Evolutionary conservation across 2,113 vertebrate species (phyloP).

Genomic region (Gopherus flavomarginatus): DNA sequence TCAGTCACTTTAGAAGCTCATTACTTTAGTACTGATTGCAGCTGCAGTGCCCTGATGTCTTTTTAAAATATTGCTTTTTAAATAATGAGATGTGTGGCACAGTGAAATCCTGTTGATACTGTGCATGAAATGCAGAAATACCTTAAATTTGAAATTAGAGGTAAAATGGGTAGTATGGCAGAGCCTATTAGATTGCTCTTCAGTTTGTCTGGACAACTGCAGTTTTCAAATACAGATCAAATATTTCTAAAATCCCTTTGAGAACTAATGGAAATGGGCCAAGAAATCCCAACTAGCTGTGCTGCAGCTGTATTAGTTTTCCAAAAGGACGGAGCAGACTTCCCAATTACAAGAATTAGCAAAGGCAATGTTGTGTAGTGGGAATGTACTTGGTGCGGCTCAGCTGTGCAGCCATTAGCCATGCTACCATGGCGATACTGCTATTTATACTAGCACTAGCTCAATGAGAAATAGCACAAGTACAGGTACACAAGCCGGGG

Average conservation of each 20-base stretch:
- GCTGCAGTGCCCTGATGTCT: background rate
- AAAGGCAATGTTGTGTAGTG: background rate
- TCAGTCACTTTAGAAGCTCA: constrained; percentile 1
- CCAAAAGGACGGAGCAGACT: background rate
- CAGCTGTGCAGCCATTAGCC: no score
- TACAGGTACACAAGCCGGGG: background rate
- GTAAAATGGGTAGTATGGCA: background rate
- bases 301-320: background rate
- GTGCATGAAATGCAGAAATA: background rate
- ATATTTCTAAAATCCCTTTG: background rate
- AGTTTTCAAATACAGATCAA: background rate
- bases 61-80: background rate
- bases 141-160: accelerated
- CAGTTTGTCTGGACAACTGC: background rate
- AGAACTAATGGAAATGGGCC: background rate
- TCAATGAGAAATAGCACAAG: background rate
- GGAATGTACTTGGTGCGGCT: background rate
- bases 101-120: background rate
- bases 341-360: background rate
- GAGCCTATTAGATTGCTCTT: accelerated
- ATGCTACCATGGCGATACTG: background rate
- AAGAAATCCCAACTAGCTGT: background rate
- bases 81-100: background rate
- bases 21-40: constrained; percentile 31
- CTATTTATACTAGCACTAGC: background rate